These are phyloP conservation scores for Erythrocebus patas DNA, from an alignment of 2,113 vertebrate genomes.

Conservation along the genomic window DNA sequence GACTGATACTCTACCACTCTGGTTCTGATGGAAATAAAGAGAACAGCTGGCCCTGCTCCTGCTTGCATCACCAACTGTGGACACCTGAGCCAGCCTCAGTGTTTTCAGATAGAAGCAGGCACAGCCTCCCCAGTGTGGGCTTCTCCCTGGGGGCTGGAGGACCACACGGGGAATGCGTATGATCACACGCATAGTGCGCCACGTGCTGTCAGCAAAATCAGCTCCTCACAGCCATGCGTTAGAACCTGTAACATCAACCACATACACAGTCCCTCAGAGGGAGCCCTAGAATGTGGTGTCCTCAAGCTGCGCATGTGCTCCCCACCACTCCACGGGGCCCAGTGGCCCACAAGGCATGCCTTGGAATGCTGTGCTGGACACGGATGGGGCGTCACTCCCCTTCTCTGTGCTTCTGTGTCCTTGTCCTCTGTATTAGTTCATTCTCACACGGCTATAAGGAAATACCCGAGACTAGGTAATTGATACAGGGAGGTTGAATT, in stretches of 20 bases:
- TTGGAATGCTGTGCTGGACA: not conserved
- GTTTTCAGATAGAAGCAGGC: not conserved
- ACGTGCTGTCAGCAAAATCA: not conserved
- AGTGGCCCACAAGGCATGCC: fast-evolving
- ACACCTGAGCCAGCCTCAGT: not conserved
- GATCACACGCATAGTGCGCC: fast-evolving
- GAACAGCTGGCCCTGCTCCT: not conserved
- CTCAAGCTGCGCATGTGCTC: fast-evolving
- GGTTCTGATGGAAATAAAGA: not conserved
- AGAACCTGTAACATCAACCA: fast-evolving
- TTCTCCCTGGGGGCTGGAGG: not conserved
- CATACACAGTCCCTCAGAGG: fast-evolving
- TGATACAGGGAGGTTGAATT: no score
- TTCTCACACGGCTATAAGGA: no score
- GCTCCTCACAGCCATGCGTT: not conserved
- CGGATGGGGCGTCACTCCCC: fast-evolving
- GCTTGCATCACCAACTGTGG: not conserved
- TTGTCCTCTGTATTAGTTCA: not conserved
- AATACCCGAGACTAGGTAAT: no score
- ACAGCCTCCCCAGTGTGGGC: not conserved
- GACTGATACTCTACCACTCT: not conserved
- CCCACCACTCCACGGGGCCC: not conserved
- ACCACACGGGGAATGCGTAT: fast-evolving
- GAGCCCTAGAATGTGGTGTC: fast-evolving
- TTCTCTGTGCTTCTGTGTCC: not conserved